phyloP scores from a whole-genome alignment of 1,140 invertebrate species.

The Dendrolimus kikuchii region DNA sequence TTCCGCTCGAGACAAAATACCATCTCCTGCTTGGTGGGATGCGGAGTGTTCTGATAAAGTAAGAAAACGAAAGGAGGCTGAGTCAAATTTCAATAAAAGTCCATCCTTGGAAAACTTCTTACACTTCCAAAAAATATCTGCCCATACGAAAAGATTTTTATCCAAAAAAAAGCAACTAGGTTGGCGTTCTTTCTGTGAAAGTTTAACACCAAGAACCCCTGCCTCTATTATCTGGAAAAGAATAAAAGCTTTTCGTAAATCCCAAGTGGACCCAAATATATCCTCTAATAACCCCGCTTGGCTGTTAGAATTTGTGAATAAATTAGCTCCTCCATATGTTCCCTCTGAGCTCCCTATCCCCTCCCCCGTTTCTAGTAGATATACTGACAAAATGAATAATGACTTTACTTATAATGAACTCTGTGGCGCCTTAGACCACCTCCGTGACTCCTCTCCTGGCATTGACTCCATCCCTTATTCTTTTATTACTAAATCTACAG shows the following conservation, averaged over 20 bases:
- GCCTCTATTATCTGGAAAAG: neutral
- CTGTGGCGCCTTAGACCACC: conserved; percentile 6
- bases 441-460: conserved; percentile 13
- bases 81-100: no score
- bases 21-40: no score
- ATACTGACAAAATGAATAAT: conserved; percentile 2
- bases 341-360: neutral
- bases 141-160: neutral
- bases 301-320: conserved; percentile 2
- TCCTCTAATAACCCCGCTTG: no score
- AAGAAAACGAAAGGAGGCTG: no score
- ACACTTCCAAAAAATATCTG: neutral
- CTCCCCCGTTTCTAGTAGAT: neutral
- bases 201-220: neutral
- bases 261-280: no score
- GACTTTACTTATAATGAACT: conserved; percentile 13
- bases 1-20: conserved; percentile 6
- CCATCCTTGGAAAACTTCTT: no score
- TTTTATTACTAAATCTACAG: conserved; percentile 9
- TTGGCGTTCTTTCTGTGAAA: neutral
- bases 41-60: no score
- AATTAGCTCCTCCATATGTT: conserved; percentile 8
- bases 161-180: neutral
- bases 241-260: neutral
- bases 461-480: conserved; percentile 16